A percentile compares a stretch with the other conserved stretches of the same genome.
Evolutionary conservation across 2,113 vertebrate genomes (phyloP).

Genomic region (Anser brachyrhynchus): DNA sequence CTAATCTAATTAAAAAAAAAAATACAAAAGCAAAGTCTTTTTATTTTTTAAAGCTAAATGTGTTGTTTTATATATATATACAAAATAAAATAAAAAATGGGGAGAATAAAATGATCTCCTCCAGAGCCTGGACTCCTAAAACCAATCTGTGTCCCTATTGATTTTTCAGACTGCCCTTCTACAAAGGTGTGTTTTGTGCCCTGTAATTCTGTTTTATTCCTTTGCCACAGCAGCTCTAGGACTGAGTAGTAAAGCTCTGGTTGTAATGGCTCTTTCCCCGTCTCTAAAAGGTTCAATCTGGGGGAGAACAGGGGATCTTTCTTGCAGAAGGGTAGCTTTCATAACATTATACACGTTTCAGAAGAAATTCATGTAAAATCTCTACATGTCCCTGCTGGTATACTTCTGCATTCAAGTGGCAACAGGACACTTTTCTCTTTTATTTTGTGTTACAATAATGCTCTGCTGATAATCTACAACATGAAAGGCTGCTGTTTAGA

Average conservation of each 20-base stretch:
- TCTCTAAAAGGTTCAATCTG: background rate
- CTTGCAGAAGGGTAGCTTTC: background rate
- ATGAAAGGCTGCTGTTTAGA: background rate
- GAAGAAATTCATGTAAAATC: background rate
- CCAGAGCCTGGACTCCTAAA: background rate
- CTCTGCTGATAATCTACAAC: background rate
- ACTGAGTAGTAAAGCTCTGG: background rate
- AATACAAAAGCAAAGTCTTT: background rate
- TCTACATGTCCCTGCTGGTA: background rate
- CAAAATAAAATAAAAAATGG: accelerated
- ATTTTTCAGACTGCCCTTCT: constrained; percentile 4
- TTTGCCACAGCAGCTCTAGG: accelerated
- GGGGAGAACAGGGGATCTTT: background rate
- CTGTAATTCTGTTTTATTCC: background rate
- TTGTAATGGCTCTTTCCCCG: background rate
- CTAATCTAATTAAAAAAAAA: background rate
- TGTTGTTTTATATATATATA: background rate
- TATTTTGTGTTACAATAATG: background rate
- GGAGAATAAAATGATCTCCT: background rate
- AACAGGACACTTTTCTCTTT: background rate
- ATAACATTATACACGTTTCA: background rate
- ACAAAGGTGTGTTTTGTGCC: background rate
- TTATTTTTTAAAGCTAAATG: constrained; percentile 6
- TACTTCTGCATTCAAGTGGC: background rate
- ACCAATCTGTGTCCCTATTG: background rate